Base-by-base conservation (phyloP, 35 echinoderm and acorn worm species). In the Ophiothrix spiculata region DNA sequence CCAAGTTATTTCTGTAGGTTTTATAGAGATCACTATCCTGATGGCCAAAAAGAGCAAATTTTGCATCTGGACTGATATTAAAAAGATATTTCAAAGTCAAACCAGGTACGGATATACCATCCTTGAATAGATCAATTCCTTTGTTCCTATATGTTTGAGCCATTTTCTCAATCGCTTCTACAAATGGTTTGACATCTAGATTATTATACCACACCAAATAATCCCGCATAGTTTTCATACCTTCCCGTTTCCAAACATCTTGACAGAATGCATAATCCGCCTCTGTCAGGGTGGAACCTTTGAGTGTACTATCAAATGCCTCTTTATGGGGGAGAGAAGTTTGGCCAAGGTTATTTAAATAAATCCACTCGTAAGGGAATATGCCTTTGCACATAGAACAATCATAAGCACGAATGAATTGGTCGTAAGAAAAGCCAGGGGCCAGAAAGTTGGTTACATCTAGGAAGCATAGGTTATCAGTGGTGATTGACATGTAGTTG, bases 171-270 rank as follows among this genome's bases (percentile, higher is more conserved):
- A 90, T 19, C 4, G 87, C 87, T 83, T 90, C 87, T 46, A 83
- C 17, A 46, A 90, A 84, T 1, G 81, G 88, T 29, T 77, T 80
- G 21, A 90, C 88, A 60, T 90, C 88, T 15, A 75, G 63, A 56
- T 84, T 78, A 42, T 90, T 90, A 42, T 84, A 90, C 88, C 88
- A 90, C 31, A 84, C 1, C 12, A 90, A 42, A 84, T 83, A 90
- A 84, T 90, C 88, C 23, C 74, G 28, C 31, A 90, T 45, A 1
- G 88, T 84, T 77, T 29, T 15, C 81, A 90, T 90, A 21, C 38
- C 32, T 14, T 84, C n/a, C 19, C 82, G 63, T 32, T 49, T 8
- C 88, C 88, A 90, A 11, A 90, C 64, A 13, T 39, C 14, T 78
- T 84, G 0, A 86, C 84, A 86, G 28, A 76, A 77, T 60, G 39